These are phyloP conservation scores for Chymomyza costata DNA, from an alignment of 1,140 invertebrate genomes.

Conservation along the genomic window DNA sequence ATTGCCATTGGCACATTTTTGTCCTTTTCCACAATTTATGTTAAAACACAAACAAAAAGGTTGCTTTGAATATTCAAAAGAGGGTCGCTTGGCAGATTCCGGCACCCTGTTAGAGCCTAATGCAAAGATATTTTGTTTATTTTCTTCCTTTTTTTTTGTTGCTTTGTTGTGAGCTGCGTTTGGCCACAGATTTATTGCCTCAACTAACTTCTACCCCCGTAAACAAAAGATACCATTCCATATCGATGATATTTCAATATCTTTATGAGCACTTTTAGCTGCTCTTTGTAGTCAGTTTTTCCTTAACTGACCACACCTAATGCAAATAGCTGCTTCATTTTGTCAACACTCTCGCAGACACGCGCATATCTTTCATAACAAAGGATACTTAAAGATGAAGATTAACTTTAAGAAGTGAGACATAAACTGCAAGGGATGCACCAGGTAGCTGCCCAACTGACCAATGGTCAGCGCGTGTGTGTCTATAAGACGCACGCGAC, in stretches of 20 bases:
- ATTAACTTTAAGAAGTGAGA: conserved; percentile 42
- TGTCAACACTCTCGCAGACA: conserved; percentile 15
- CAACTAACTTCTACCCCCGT: conserved; percentile 37
- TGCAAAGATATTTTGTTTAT: conserved; percentile 12
- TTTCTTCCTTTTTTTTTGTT: conserved; percentile 45
- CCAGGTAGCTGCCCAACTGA: conserved; percentile 30
- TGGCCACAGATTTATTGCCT: conserved; percentile 65
- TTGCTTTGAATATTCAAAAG: conserved; percentile 53
- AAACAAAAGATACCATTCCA: background rate
- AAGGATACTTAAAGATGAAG: conserved; percentile 21
- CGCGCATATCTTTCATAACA: conserved; percentile 17
- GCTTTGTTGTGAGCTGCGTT: conserved; percentile 50
- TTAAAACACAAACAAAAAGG: conserved; percentile 61
- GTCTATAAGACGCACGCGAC: conserved; percentile 18
- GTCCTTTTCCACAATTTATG: conserved; percentile 51
- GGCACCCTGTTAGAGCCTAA: conserved; percentile 31
- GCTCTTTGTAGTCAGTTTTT: conserved; percentile 31
- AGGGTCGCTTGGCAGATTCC: conserved; percentile 15
- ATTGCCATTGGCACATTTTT: conserved; percentile 51
- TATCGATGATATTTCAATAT: conserved; percentile 58
- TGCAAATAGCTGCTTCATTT: conserved; percentile 46
- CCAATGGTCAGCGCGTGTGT: conserved; percentile 52
- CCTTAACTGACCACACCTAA: conserved; percentile 28
- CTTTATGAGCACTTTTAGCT: conserved; percentile 30
- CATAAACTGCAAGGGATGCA: conserved; percentile 7